Conservation (phyloP, 2,888 invertebrate species). For the Escarpia spicata region DNA sequence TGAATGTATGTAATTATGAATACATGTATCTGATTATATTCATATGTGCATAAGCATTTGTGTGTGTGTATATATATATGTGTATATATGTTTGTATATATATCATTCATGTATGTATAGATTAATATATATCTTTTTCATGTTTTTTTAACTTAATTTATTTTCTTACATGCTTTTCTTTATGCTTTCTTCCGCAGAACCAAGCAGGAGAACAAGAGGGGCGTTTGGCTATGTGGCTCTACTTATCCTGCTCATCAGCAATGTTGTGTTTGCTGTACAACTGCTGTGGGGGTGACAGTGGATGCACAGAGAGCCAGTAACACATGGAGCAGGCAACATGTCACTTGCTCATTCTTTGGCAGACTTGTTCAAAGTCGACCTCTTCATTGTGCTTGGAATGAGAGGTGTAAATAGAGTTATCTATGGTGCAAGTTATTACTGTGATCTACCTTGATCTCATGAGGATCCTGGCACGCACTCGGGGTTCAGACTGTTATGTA, state of each 20-base stretch:
- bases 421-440: too few relatives aligned
- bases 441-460: background rate
- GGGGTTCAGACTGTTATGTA: too few relatives aligned
- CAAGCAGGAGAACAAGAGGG: background rate
- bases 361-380: background rate
- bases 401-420: background rate
- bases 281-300: background rate
- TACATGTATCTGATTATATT: too few relatives aligned
- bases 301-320: background rate
- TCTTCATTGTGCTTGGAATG: background rate
- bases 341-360: background rate
- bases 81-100: too few relatives aligned
- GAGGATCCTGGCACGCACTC: background rate
- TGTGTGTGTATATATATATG: too few relatives aligned
- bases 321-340: background rate
- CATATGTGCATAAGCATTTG: too few relatives aligned
- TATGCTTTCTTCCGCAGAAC: background rate
- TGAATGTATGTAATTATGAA: too few relatives aligned
- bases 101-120: too few relatives aligned
- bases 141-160: too few relatives aligned
- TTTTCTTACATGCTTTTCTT: too few relatives aligned
- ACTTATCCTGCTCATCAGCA: background rate
- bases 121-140: too few relatives aligned
- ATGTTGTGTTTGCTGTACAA: background rate
- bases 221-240: constrained; percentile 4